Percentiles rank a stretch among this genome's conserved stretches.
Conservation (phyloP, 2,113 vertebrate genomes). For the Cyphomyrus plagiostoma region DNA sequence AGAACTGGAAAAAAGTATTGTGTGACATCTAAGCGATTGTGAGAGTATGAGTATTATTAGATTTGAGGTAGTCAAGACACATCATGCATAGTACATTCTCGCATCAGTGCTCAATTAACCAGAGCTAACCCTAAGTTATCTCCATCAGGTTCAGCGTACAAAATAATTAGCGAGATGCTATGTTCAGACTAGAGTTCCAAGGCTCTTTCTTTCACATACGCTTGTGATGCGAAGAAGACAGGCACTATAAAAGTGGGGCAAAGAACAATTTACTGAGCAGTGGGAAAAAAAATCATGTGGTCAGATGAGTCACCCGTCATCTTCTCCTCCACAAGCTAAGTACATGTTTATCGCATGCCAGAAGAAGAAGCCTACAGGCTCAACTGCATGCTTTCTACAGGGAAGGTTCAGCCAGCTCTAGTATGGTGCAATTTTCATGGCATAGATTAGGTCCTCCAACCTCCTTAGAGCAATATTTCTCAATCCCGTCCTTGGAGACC, state of each 20-base stretch:
- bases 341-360: background rate
- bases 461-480: background rate
- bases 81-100: background rate
- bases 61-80: background rate
- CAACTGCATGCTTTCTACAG: background rate
- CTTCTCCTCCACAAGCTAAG: background rate
- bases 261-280: background rate
- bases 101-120: background rate
- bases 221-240: background rate
- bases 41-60: background rate
- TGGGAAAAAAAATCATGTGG: background rate
- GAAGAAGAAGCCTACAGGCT: background rate
- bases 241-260: background rate
- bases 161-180: background rate
- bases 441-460: background rate
- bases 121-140: background rate
- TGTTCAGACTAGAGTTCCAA: background rate
- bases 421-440: background rate
- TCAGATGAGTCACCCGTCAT: background rate
- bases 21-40: constrained; percentile 8
- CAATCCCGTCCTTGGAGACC: background rate
- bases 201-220: background rate
- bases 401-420: background rate
- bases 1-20: constrained; percentile 25
- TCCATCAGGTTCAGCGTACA: background rate